These are phyloP conservation scores for Nibea coibor DNA, from an alignment of 2,113 vertebrate genomes.

Conservation along the genomic window DNA sequence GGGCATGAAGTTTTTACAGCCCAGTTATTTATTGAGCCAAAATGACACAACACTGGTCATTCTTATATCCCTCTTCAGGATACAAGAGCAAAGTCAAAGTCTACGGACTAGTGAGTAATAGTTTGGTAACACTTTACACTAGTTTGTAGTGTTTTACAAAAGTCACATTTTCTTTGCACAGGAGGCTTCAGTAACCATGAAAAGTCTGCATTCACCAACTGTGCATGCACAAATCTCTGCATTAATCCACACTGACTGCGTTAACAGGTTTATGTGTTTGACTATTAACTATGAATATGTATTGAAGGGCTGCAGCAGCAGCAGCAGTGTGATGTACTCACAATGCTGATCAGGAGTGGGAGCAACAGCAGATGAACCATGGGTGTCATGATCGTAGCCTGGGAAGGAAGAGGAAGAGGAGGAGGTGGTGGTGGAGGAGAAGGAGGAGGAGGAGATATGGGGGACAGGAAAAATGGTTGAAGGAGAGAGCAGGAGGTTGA, in stretches of 20 bases:
- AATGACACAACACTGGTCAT: constrained; percentile 23
- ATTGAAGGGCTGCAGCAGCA: constrained; percentile 20
- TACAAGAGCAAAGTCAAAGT: constrained; percentile 72
- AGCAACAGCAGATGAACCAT: constrained; percentile 76
- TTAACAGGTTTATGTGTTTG: constrained; percentile 33
- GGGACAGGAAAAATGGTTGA: constrained; percentile 12
- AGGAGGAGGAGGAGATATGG: constrained; percentile 40
- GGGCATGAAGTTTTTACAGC: constrained; percentile 17
- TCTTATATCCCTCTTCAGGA: constrained; percentile 6
- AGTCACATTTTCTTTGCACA: constrained; percentile 34
- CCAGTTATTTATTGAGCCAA: constrained; percentile 79
- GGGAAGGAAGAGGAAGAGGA: constrained; percentile 42
- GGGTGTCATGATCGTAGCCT: constrained; percentile 74
- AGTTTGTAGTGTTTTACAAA: constrained; percentile 25
- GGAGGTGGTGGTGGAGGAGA: constrained; percentile 2
- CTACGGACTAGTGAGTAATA: constrained; percentile 7
- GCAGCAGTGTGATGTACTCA: constrained; percentile 73
- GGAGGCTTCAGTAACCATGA: too few relatives aligned
- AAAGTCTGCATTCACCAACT: not conserved
- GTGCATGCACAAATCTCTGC: not conserved
- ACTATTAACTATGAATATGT: constrained; percentile 54
- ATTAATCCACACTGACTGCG: constrained; percentile 1
- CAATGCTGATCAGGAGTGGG: constrained; percentile 76
- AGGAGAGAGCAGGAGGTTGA: constrained; percentile 12
- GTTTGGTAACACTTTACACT: constrained; percentile 13